Evolutionary conservation across 2,113 vertebrate genomes (phyloP).

Genomic region (Calonectris borealis): DNA sequence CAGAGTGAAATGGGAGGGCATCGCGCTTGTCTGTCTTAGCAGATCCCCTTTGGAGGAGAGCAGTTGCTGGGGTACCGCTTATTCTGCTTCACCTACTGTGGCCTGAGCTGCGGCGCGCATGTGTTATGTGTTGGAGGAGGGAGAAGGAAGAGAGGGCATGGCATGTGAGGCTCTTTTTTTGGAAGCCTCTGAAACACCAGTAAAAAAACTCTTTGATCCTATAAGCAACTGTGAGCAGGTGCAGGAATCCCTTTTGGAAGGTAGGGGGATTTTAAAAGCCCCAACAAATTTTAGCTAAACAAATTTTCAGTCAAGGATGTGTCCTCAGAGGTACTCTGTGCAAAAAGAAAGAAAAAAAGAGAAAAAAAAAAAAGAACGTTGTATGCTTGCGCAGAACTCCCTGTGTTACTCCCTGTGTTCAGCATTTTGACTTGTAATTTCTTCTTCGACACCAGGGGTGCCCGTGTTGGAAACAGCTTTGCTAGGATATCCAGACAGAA

Average conservation of each 20-base stretch:
- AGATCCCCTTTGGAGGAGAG: not conserved
- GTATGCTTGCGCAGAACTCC: not conserved
- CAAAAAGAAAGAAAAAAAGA: not conserved
- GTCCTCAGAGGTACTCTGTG: not conserved
- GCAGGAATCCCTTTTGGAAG: not conserved
- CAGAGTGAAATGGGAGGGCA: not conserved
- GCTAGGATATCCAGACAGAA: not conserved
- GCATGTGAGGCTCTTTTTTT: not conserved
- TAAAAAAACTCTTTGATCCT: not conserved
- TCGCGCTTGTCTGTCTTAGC: not conserved
- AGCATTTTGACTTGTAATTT: not conserved
- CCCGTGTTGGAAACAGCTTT: not conserved
- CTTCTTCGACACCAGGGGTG: not conserved
- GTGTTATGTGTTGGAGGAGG: not conserved
- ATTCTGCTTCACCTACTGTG: not conserved
- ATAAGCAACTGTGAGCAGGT: not conserved
- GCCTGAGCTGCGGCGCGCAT: not conserved
- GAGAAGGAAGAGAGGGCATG: not conserved
- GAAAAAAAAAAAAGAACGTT: not conserved
- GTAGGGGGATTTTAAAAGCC: not conserved
- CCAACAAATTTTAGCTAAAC: not conserved
- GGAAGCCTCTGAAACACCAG: not conserved
- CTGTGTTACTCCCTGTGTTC: not conserved
- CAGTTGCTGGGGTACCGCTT: accelerated
- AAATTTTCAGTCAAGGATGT: not conserved